phyloP scores from a whole-genome alignment of 2,113 vertebrate genomes.

The Oryzias curvinotus region DNA sequence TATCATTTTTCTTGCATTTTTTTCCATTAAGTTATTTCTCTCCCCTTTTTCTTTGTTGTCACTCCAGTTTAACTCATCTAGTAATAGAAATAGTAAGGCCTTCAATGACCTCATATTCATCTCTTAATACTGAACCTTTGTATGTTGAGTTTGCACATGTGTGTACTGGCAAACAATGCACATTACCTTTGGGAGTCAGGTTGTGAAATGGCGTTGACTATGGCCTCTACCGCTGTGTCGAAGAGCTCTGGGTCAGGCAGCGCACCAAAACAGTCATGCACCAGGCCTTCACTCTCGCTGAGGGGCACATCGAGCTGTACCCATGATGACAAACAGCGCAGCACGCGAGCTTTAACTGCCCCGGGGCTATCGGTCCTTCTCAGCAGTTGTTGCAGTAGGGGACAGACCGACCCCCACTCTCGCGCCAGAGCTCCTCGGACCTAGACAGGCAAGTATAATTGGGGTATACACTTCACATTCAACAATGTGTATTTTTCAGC shows the following conservation, averaged over 20 bases:
- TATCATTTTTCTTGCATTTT: too few species aligned
- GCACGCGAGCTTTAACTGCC: slow-evolving; percentile 94
- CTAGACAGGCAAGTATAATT: slow-evolving; percentile 33
- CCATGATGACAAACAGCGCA: slow-evolving; percentile 99
- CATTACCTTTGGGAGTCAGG: slow-evolving; percentile 95
- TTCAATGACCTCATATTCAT: neutral
- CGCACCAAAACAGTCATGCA: slow-evolving; percentile 91
- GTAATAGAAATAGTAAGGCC: slow-evolving; percentile 7
- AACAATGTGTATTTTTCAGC: neutral
- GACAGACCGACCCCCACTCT: slow-evolving; percentile 91
- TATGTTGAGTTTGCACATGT: neutral
- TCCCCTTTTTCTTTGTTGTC: neutral
- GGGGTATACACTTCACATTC: neutral
- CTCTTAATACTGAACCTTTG: neutral
- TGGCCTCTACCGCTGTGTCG: slow-evolving; percentile 94
- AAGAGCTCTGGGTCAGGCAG: slow-evolving; percentile 96
- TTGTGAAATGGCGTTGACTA: slow-evolving; percentile 97
- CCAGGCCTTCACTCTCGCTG: slow-evolving; percentile 91
- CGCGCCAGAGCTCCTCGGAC: slow-evolving; percentile 90
- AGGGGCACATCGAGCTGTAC: slow-evolving; percentile 94
- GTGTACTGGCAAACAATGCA: neutral
- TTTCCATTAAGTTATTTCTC: neutral
- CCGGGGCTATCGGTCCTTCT: slow-evolving; percentile 90
- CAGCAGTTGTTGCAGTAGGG: slow-evolving; percentile 93
- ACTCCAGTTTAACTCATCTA: slow-evolving; percentile 6